Conservation (phyloP, 2,797 vertebrate species). For the Psittacula echo region DNA sequence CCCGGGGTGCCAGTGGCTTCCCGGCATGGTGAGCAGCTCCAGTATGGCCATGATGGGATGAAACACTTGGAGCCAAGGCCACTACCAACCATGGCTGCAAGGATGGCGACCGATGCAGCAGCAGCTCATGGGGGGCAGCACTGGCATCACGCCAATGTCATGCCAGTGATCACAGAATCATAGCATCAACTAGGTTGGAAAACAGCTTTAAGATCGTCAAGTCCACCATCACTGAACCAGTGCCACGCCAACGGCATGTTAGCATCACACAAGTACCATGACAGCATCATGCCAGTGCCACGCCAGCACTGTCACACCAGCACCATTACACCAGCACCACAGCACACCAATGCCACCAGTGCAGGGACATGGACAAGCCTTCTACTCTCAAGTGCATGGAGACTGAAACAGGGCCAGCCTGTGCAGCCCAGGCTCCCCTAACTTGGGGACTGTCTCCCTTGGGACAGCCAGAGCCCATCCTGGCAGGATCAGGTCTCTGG, state of each 20-base stretch:
- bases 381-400: neutral
- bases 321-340: neutral
- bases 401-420: neutral
- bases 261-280: neutral
- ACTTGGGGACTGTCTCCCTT: neutral
- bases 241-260: accelerated
- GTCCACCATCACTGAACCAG: neutral
- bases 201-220: neutral
- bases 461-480: neutral
- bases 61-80: neutral
- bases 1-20: neutral
- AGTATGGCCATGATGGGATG: neutral
- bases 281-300: neutral
- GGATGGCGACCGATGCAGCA: neutral
- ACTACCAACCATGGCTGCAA: neutral
- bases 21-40: neutral
- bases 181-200: neutral
- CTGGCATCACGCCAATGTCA: accelerated
- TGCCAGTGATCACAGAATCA: neutral
- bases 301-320: neutral
- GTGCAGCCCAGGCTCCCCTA: neutral
- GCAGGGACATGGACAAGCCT: neutral
- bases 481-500: neutral
- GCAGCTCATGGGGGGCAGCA: neutral
- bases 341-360: neutral